These are phyloP conservation scores for Thecophora atra DNA, from an alignment of 2,888 invertebrate species.

Conservation along the genomic window DNA sequence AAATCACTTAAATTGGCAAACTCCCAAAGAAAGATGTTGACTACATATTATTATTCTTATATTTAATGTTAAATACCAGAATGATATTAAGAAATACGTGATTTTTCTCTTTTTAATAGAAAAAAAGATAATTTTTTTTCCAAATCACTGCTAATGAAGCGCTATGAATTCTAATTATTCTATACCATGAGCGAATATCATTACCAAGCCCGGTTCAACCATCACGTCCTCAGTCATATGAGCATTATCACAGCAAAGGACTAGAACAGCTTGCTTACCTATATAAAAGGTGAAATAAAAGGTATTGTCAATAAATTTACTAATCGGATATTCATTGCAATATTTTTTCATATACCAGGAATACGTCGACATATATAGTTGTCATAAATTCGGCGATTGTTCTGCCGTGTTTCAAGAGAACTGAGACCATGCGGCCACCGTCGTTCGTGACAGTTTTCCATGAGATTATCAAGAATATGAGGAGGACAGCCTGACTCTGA, in stretches of 20 bases:
- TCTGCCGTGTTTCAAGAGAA: conserved; percentile 92
- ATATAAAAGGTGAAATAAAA: conserved; percentile 62
- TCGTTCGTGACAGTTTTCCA: conserved; percentile 97
- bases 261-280: conserved; percentile 94
- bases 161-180: conserved; percentile 68
- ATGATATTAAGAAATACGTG: background rate
- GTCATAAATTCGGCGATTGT: conserved; percentile 90
- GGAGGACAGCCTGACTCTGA: conserved; percentile 94
- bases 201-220: conserved; percentile 94
- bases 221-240: conserved; percentile 97
- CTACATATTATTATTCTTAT: too few species aligned
- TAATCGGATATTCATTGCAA: background rate
- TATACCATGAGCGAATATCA: conserved; percentile 98
- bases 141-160: too few species aligned
- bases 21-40: too few species aligned
- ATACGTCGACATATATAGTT: conserved; percentile 94
- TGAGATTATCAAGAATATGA: conserved; percentile 91
- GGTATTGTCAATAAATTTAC: background rate
- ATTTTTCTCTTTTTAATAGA: background rate
- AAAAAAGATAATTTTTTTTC: background rate
- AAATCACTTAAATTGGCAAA: too few species aligned
- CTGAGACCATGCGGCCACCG: conserved; percentile 94
- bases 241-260: conserved; percentile 91
- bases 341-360: conserved; percentile 71
- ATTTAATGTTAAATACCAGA: background rate